Evolutionary conservation across 1,140 invertebrate genomes (phyloP).

Genomic region (Hylaeus anthracinus): DNA sequence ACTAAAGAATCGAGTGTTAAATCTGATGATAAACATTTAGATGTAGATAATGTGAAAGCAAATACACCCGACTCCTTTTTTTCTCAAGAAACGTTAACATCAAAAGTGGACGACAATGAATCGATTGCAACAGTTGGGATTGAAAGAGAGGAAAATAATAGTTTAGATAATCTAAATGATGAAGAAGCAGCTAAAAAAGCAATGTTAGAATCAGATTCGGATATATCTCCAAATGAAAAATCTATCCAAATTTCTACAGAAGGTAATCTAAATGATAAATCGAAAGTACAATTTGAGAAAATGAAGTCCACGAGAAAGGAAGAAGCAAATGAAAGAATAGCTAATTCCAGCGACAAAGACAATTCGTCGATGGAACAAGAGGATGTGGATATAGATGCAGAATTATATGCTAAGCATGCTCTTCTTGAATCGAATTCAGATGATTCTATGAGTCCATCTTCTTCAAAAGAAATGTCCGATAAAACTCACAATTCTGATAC

Average conservation of each 20-base stretch:
- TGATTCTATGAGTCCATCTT: constrained; percentile 11
- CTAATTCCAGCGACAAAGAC: neutral
- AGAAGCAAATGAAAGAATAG: neutral
- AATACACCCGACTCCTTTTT: too few relatives aligned
- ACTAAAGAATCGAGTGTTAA: neutral
- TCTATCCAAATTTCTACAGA: neutral
- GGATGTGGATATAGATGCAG: neutral
- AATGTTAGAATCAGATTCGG: constrained; percentile 43
- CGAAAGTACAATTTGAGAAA: neutral
- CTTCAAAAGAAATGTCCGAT: constrained; percentile 8
- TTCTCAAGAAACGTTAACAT: too few relatives aligned
- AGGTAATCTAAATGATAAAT: neutral
- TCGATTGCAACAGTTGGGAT: neutral
- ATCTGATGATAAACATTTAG: neutral
- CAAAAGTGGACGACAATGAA: neutral
- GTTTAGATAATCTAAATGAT: neutral
- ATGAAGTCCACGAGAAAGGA: neutral
- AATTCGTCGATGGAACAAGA: neutral
- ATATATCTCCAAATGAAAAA: constrained; percentile 1
- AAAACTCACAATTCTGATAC: constrained; percentile 12
- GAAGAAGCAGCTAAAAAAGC: constrained; percentile 29
- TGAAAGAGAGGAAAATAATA: neutral
- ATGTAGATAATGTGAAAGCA: neutral
- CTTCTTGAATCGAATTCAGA: constrained; percentile 53
- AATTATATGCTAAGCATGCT: constrained; percentile 20